These are phyloP conservation scores for Zaprionus lachaisei DNA, from an alignment of 1,140 invertebrate genomes.

Conservation along the genomic window DNA sequence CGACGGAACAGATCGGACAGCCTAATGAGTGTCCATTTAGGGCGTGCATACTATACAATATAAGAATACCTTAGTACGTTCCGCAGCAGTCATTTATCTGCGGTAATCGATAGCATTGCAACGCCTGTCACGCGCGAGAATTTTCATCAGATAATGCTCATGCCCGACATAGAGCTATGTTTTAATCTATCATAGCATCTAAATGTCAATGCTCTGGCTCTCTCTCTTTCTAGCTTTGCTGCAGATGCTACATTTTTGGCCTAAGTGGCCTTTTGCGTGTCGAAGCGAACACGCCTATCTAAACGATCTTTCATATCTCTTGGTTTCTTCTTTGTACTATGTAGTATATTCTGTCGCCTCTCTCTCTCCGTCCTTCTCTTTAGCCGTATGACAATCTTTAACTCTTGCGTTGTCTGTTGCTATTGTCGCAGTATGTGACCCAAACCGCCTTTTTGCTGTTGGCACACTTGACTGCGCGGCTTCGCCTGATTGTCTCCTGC, in stretches of 20 bases:
- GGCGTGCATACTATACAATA: constrained; percentile 65
- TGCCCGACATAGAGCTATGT: constrained; percentile 21
- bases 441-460: constrained; percentile 46
- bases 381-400: constrained; percentile 1
- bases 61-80: constrained; percentile 1
- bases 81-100: constrained; percentile 15
- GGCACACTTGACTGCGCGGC: constrained; percentile 33
- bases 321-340: background rate
- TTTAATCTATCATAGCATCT: constrained; percentile 73
- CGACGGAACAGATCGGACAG: background rate
- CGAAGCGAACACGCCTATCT: constrained; percentile 39
- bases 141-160: constrained; percentile 60
- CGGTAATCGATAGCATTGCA: constrained; percentile 73
- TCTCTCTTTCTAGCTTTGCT: background rate
- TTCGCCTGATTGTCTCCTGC: constrained; percentile 18
- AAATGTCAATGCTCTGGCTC: constrained; percentile 29
- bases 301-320: constrained; percentile 44
- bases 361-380: constrained; percentile 1
- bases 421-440: constrained; percentile 22
- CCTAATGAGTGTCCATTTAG: constrained; percentile 67
- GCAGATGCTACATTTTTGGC: constrained; percentile 72
- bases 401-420: constrained; percentile 15
- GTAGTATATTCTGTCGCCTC: background rate
- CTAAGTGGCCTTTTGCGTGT: constrained; percentile 77
- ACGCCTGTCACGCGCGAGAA: constrained; percentile 75